Evolutionary conservation across 2,888 invertebrate species (phyloP), one percentile per base, ranked within the genome.

Genomic region (Byasa hedistus): DNA sequence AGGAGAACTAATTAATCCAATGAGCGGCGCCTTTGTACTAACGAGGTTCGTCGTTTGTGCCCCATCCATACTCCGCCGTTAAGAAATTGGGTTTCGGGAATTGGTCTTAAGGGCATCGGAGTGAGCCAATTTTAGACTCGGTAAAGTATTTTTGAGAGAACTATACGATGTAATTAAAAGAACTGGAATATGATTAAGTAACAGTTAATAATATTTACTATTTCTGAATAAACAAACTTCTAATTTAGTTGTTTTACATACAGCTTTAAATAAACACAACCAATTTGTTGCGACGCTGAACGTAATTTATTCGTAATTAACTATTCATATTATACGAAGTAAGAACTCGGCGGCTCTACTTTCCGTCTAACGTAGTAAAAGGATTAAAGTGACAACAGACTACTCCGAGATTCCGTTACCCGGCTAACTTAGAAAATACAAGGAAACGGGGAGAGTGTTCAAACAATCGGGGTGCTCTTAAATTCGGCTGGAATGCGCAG

Each of bases 1-100:
- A 82, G 79, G 77, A 79, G 80, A 84, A 87, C 87, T 87, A 89
- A 89, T 90, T 90, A 89, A 89, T 89, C 87, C 86, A 87, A 89
- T 89, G 85, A 89, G 81, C 82, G 82, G 81, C 82, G 81, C 83
- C 85, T 88, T 85, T 82, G 83, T 81, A 80, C 83, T 88, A 89
- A 89, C 88, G 84, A 88, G 84, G 80, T 79, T 82, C 82, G 88
- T 87, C 87, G 84, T 87, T 87, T 86, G 80, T 77, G 78, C 80
- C 79, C 79, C 80, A 80, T 79, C 76, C 75, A 77, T 78, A 77
- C 73, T 78, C 69, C 75, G 77, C 76, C 76, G 77, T 80, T 75
- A 79, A 79, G 80, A 84, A 85, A 87, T 85, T 87, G 79, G 81
- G 75, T 83, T 86, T 78, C 73, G 69, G 78, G 79, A 80, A 84